Percentiles rank a stretch among this genome's conserved stretches.
These are phyloP conservation scores for Smutsia temminckii DNA, from an alignment of 2,797 vertebrate species.

Conservation along the genomic window DNA sequence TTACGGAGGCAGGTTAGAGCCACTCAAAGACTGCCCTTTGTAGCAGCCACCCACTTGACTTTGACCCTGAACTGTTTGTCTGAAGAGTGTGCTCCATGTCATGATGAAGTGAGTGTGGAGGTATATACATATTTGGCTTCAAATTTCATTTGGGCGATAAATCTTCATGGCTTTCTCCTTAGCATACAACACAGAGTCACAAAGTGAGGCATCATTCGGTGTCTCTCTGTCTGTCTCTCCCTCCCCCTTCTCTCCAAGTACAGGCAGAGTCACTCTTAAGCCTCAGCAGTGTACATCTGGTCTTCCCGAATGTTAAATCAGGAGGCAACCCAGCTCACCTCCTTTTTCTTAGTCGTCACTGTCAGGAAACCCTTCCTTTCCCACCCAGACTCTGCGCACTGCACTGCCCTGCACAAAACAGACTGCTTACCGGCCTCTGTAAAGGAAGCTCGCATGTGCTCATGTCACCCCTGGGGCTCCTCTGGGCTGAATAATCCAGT, in stretches of 20 bases:
- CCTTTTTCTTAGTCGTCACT: background rate
- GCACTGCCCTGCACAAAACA: background rate
- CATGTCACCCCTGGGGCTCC: background rate
- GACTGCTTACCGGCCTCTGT: background rate
- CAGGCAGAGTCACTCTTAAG: background rate
- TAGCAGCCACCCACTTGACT: background rate
- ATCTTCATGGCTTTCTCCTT: background rate
- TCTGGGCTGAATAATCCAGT: background rate
- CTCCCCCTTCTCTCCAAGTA: background rate
- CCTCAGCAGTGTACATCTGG: background rate
- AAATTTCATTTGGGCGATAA: background rate
- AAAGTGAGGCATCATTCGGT: background rate
- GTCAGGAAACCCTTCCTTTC: background rate
- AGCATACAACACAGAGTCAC: background rate
- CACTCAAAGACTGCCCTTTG: background rate
- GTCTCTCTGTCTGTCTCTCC: background rate
- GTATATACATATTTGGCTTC: background rate
- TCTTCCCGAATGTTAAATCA: background rate
- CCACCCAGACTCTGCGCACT: background rate
- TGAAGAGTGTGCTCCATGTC: background rate
- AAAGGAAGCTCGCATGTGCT: rapidly evolving
- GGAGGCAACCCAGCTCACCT: background rate
- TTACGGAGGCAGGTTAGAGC: background rate
- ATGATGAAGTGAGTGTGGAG: background rate
- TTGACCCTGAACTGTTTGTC: constrained; percentile 15